These are phyloP conservation scores for Onychostoma macrolepis DNA, from an alignment of 2,113 vertebrate genomes.

Conservation along the genomic window DNA sequence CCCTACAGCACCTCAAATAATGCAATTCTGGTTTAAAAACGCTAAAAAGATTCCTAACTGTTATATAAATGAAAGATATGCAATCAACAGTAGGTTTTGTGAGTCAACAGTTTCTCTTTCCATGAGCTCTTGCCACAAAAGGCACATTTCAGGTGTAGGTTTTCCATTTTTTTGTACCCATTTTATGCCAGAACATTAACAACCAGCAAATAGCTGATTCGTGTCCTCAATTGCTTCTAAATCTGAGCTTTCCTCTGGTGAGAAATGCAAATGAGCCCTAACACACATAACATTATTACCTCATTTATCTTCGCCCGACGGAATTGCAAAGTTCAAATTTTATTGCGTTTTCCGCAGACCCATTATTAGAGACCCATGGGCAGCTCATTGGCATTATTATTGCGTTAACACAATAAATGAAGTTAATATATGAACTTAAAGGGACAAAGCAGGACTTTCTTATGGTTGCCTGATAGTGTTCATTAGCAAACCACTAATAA, in stretches of 20 bases:
- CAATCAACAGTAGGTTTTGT: not conserved
- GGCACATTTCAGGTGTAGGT: not conserved
- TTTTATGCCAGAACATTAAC: slow-evolving; percentile 50
- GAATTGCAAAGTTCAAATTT: slow-evolving; percentile 52
- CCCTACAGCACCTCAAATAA: not conserved
- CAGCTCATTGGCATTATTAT: slow-evolving; percentile 36
- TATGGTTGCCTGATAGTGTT: not conserved
- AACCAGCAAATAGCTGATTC: slow-evolving; percentile 50
- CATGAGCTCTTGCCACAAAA: not conserved
- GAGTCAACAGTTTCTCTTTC: not conserved
- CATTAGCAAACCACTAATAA: not conserved
- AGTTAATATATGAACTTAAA: slow-evolving; percentile 28
- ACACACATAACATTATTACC: slow-evolving; percentile 56
- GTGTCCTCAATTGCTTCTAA: slow-evolving; percentile 37
- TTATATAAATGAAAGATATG: not conserved
- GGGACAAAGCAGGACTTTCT: not conserved
- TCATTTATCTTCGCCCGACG: slow-evolving; percentile 58
- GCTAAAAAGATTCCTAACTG: not conserved
- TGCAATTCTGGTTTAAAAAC: too few relatives aligned
- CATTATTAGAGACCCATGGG: slow-evolving; percentile 47
- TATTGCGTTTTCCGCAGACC: slow-evolving; percentile 50
- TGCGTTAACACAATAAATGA: slow-evolving; percentile 45
- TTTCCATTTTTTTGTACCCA: not conserved
- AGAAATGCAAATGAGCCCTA: slow-evolving; percentile 54
- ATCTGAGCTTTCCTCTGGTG: slow-evolving; percentile 47